Conservation (phyloP, 2,113 vertebrate genomes). For the Sterna hirundo region DNA sequence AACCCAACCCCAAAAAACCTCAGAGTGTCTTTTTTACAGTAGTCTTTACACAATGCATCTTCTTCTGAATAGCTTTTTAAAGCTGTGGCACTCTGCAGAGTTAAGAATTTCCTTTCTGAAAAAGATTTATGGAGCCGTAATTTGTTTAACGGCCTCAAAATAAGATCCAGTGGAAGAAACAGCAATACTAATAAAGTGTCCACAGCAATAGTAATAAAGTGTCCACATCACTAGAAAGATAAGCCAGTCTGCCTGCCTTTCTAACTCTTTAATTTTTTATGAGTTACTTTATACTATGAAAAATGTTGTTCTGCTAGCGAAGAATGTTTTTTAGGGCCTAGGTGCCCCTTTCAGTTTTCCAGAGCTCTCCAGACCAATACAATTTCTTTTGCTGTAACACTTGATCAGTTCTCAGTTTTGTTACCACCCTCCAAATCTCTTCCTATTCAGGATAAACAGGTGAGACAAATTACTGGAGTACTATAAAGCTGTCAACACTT, state of each 20-base stretch:
- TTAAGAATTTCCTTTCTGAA: slow-evolving; percentile 5
- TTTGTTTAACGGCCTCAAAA: slow-evolving; percentile 36
- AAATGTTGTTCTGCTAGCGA: slow-evolving; percentile 1
- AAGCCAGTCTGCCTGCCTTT: slow-evolving; percentile 1
- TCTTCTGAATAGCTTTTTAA: not conserved
- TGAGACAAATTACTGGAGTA: slow-evolving; percentile 39
- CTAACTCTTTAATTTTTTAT: slow-evolving; percentile 28
- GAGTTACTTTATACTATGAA: slow-evolving; percentile 7
- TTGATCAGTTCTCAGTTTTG: not conserved
- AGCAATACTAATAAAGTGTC: not conserved
- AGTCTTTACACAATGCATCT: not conserved
- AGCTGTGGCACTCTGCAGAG: not conserved
- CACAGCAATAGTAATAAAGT: too few species aligned
- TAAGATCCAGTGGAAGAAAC: slow-evolving; percentile 7
- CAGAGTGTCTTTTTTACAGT: not conserved
- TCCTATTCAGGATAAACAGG: slow-evolving; percentile 53
- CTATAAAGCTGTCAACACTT: not conserved
- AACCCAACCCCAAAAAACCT: not conserved
- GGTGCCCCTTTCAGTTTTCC: not conserved
- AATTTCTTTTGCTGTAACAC: not conserved
- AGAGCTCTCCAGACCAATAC: not conserved
- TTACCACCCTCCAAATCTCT: not conserved
- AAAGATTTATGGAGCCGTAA: not conserved
- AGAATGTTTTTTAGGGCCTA: not conserved
- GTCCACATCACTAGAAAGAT: not conserved